Percentiles rank a stretch among this genome's conserved stretches.
Evolutionary conservation across 37 sponge, comb jelly and placozoan species (phyloP).

Genomic region (Haliclona indistincta): DNA sequence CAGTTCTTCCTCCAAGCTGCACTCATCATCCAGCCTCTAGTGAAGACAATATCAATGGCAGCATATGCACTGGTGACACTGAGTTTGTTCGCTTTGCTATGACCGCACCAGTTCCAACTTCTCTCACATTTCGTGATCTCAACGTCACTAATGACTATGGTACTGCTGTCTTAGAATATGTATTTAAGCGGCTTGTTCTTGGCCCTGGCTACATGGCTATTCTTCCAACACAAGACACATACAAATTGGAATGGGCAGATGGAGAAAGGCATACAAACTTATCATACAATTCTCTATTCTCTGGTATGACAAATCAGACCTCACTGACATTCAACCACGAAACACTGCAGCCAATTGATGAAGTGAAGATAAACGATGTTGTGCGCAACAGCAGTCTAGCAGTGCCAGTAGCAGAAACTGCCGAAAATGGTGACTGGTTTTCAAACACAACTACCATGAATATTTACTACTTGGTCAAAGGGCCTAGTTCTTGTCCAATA

Average conservation of each 20-base stretch:
- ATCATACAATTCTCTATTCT: slow-evolving; percentile 35
- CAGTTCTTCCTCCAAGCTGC: slow-evolving; percentile 45
- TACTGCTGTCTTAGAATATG: slow-evolving; percentile 34
- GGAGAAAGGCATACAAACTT: slow-evolving; percentile 60
- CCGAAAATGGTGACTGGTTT: slow-evolving; percentile 60
- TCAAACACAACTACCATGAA: slow-evolving; percentile 24
- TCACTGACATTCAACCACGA: slow-evolving; percentile 48
- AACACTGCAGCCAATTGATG: slow-evolving; percentile 47
- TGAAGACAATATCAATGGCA: slow-evolving; percentile 2
- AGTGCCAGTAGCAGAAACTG: slow-evolving; percentile 15
- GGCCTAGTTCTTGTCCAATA: slow-evolving; percentile 6
- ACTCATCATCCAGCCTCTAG: not conserved
- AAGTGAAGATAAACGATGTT: slow-evolving; percentile 8
- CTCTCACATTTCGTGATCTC: slow-evolving; percentile 33
- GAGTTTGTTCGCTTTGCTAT: slow-evolving; percentile 62
- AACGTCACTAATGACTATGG: slow-evolving; percentile 52
- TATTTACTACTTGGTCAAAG: slow-evolving; percentile 54
- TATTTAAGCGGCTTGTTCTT: slow-evolving; percentile 55
- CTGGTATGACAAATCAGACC: slow-evolving; percentile 29
- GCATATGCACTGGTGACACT: slow-evolving; percentile 38
- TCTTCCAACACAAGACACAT: slow-evolving; percentile 52
- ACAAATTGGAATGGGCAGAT: slow-evolving; percentile 47
- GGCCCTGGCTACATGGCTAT: slow-evolving; percentile 83
- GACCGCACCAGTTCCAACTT: slow-evolving; percentile 35
- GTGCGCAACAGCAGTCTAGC: not conserved